These are phyloP conservation scores for Galagoides demidoff DNA, from an alignment of 2,797 vertebrate species.

Conservation along the genomic window DNA sequence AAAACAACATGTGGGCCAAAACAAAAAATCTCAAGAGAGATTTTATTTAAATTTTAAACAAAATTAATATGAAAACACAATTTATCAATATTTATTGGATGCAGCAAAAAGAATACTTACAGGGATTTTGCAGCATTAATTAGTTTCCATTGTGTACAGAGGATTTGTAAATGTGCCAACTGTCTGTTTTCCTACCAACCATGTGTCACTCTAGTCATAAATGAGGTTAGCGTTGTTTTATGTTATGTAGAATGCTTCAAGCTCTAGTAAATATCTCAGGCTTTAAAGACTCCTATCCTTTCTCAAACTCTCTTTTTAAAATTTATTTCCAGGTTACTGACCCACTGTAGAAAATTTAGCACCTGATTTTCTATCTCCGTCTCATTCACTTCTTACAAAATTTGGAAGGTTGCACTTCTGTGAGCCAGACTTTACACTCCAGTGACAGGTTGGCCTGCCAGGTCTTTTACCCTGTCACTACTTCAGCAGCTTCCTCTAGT, in stretches of 20 bases:
- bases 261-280: not conserved
- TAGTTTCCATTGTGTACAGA: not conserved
- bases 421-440: not conserved
- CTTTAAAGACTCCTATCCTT: not conserved
- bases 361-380: not conserved
- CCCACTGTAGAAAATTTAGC: not conserved
- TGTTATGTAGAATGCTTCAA: not conserved
- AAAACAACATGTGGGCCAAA: not conserved
- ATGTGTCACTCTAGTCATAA: not conserved
- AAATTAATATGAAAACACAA: not conserved
- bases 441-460: not conserved
- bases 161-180: not conserved
- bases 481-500: not conserved
- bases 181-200: not conserved
- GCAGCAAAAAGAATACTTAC: not conserved
- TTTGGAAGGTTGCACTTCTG: not conserved
- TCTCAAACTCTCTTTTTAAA: not conserved
- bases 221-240: not conserved
- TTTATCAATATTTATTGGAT: not conserved
- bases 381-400: not conserved
- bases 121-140: not conserved
- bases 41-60: not conserved
- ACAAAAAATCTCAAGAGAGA: not conserved
- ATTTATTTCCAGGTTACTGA: not conserved
- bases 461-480: not conserved